Base-by-base conservation (phyloP, 2,797 vertebrate genomes). In the Agapornis canus region DNA sequence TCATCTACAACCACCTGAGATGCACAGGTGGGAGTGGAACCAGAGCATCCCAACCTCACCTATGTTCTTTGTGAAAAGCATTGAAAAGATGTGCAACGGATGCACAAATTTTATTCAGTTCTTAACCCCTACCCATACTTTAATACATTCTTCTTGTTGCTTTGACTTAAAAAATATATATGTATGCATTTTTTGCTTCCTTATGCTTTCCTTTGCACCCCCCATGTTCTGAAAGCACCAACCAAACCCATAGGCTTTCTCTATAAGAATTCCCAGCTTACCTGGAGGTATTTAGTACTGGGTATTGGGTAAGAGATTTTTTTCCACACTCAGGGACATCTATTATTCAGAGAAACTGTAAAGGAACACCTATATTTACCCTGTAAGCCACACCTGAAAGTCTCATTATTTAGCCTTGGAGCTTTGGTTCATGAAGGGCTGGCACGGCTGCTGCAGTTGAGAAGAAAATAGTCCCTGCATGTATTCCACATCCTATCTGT, bases 191-290 rank as follows among this genome's bases (percentile, higher is more conserved):
- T 65, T 85, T 42, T 57, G 6, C 22, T 59, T 45, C 26, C 12
- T 78, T 76, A 75, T 35, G 16, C 15, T 66, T 88, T 95, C 42
- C 63, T 95, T 87, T 95, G 52, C 40, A 82, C 63, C 31, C 23
- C n/a, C 45, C 66, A 66, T 77, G 40, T 61, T 61, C 29, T 69
- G 73, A 96, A 96, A 97, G 77, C 84, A 69, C 52, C 77, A 76
- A 10, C 21, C 16, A n/a, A 82, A 82, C 69, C 9, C 12, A 31
- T 2, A 81, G 54, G 14, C 56, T 69, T 94, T 90, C 59, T 79
- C 8, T 66, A 39, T 88, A 94, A 54, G 63, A n/a, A 61, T 66
- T 96, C 48, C 12, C 68, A 92, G 66, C 13, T 72, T 32, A 39
- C 43, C 69, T 85, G 43, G 48, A 94, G 82, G 86, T 90, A 94